Conservation (phyloP, 2,888 invertebrate species). For the Odontocolon sp. region DNA sequence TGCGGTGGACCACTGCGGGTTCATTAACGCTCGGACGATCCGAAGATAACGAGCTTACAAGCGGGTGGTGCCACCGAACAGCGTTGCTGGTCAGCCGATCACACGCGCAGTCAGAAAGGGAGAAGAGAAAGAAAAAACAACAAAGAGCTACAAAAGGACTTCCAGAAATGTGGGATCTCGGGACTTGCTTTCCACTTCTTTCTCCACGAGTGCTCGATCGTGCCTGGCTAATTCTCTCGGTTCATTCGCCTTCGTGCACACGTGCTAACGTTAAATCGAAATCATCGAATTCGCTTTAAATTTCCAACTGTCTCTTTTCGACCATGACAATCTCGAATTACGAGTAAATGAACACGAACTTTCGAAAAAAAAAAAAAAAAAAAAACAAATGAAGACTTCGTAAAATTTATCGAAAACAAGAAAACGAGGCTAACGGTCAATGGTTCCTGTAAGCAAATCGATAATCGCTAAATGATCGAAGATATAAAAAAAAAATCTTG, state of each 20-base stretch:
- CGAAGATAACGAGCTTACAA: constrained; percentile 70
- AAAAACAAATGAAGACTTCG: not conserved
- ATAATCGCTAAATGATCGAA: constrained; percentile 46
- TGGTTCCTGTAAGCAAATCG: constrained; percentile 48
- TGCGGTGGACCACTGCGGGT: constrained; percentile 58
- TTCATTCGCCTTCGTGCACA: not conserved
- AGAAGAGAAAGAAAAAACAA: constrained; percentile 3
- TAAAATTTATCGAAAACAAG: too few species aligned
- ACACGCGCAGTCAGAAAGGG: constrained; percentile 23
- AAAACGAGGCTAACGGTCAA: constrained; percentile 28
- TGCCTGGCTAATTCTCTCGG: not conserved
- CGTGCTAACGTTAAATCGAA: constrained; percentile 14
- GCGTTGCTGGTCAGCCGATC: constrained; percentile 35
- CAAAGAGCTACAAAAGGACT: constrained; percentile 37
- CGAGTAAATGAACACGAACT: constrained; percentile 21
- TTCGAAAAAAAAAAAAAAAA: not conserved
- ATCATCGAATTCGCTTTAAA: constrained; percentile 28
- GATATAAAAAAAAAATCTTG: constrained; percentile 26
- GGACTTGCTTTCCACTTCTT: not conserved
- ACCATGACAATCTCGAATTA: constrained; percentile 31
- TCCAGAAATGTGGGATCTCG: constrained; percentile 52
- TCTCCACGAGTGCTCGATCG: constrained; percentile 14
- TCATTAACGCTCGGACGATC: constrained; percentile 75
- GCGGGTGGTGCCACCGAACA: constrained; percentile 66
- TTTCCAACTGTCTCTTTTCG: constrained; percentile 8